Evolutionary conservation across 2,888 invertebrate genomes (phyloP).

Genomic region (Torymus texanus): DNA sequence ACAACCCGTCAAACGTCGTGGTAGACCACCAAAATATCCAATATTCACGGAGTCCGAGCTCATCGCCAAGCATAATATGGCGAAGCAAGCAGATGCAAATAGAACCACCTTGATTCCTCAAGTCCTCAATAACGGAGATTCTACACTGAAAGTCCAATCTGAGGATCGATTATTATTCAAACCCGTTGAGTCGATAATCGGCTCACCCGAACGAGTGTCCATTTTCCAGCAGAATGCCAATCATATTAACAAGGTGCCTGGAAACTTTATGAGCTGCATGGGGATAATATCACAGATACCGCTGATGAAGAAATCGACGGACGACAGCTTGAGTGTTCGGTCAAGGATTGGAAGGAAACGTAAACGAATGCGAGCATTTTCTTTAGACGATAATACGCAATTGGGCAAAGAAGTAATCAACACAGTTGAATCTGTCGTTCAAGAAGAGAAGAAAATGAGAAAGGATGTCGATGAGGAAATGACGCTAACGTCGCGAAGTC

Average conservation of each 20-base stretch:
- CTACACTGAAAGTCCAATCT: no score
- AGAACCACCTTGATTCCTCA: no score
- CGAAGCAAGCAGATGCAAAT: no score
- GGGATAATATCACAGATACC: no score
- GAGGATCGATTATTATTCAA: constrained; percentile 8
- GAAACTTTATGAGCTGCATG: neutral
- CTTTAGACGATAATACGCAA: no score
- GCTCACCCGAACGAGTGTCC: neutral
- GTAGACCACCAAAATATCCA: constrained; percentile 48
- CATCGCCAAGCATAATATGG: constrained; percentile 18
- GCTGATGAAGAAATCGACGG: no score
- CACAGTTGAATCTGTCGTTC: neutral
- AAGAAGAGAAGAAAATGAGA: constrained; percentile 18
- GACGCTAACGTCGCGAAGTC: no score
- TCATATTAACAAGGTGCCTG: neutral
- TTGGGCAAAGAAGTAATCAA: no score
- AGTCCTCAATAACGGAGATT: constrained; percentile 10
- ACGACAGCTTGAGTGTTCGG: no score
- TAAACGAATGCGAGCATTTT: neutral
- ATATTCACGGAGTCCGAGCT: constrained; percentile 47
- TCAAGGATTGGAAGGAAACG: constrained; percentile 13
- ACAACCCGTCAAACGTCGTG: constrained; percentile 13
- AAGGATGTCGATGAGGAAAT: neutral
- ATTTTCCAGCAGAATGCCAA: neutral
- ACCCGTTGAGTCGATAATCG: constrained; percentile 24